Evolutionary conservation across 2,113 vertebrate genomes (phyloP).

Genomic region (Tympanuchus pallidicinctus): DNA sequence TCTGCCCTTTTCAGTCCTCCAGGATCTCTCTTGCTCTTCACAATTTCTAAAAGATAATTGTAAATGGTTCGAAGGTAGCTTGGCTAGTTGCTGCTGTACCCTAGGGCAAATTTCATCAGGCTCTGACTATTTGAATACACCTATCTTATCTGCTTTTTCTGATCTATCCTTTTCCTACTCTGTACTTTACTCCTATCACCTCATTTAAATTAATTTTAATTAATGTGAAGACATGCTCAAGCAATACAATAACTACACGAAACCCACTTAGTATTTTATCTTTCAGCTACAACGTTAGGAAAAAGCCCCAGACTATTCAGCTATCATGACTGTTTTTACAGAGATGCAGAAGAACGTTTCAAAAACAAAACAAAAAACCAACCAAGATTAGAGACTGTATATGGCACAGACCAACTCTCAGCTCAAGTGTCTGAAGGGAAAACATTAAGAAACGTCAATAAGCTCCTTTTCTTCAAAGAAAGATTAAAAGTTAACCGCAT

Average conservation of each 20-base stretch:
- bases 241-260: constrained; percentile 24
- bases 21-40: constrained; percentile 37
- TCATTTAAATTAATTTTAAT: constrained; percentile 60
- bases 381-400: neutral
- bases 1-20: constrained; percentile 44
- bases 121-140: constrained; percentile 57
- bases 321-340: neutral
- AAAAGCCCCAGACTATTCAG: neutral
- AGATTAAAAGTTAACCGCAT: neutral
- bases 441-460: neutral
- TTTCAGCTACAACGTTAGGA: neutral
- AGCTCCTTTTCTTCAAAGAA: neutral
- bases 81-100: constrained; percentile 58
- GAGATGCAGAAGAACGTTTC: neutral
- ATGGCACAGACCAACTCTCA: neutral
- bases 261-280: neutral
- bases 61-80: constrained; percentile 70
- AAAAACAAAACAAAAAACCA: neutral
- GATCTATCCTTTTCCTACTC: constrained; percentile 54
- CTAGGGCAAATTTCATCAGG: constrained; percentile 69
- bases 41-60: constrained; percentile 58
- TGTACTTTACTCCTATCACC: constrained; percentile 55
- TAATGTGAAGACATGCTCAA: constrained; percentile 26
- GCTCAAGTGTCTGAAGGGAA: neutral
- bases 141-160: constrained; percentile 62